A percentile compares a stretch with the other conserved stretches of the same genome.
phyloP scores from a whole-genome alignment of 2,113 vertebrate genomes.

The Hydrochoerus hydrochaeris region DNA sequence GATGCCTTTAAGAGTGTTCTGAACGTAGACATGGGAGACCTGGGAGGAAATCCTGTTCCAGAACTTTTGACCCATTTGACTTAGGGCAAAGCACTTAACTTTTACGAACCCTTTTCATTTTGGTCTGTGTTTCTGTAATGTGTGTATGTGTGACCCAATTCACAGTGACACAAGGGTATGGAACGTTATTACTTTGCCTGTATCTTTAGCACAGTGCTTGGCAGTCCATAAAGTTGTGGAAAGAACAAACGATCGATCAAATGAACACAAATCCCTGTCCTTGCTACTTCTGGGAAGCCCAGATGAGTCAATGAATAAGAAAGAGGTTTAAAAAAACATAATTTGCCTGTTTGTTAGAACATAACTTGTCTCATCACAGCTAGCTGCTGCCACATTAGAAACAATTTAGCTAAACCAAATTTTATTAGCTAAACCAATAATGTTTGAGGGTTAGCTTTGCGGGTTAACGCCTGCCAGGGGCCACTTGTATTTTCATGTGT shows the following conservation, averaged over 20 bases:
- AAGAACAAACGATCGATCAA: conserved; percentile 4
- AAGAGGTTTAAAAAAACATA: not conserved
- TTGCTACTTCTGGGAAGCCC: not conserved
- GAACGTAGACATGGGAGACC: not conserved
- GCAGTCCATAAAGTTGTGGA: not conserved
- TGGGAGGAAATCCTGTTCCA: not conserved
- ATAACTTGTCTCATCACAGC: not conserved
- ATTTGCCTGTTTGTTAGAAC: conserved; percentile 46
- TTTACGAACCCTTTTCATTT: not conserved
- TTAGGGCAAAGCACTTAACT: not conserved
- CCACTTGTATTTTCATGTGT: not conserved
- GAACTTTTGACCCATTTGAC: not conserved
- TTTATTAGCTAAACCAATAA: conserved; percentile 44
- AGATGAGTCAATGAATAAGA: conserved; percentile 29
- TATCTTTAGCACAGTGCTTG: not conserved
- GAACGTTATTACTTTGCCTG: not conserved
- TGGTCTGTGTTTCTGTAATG: not conserved
- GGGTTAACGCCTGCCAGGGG: not conserved
- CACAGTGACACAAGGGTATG: not conserved
- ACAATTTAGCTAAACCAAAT: conserved; percentile 54
- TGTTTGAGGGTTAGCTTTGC: conserved; percentile 1
- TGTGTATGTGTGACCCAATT: not conserved
- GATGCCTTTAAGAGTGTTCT: not conserved
- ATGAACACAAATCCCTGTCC: not conserved
- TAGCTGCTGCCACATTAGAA: conserved; percentile 38